Evolutionary conservation across 2,113 vertebrate species (phyloP).

Genomic region (Ranitomeya variabilis): DNA sequence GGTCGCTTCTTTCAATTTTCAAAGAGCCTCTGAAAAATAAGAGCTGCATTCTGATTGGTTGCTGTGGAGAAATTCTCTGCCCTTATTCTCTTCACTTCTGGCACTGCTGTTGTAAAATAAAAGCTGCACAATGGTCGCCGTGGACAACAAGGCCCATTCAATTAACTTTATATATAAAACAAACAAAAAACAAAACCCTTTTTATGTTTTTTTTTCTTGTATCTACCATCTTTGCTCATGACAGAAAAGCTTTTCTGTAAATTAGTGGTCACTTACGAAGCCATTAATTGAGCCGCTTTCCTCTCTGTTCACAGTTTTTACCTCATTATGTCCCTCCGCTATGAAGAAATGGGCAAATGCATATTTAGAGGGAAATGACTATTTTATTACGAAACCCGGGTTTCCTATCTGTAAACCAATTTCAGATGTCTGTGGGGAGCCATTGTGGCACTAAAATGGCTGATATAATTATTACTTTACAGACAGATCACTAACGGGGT

Average conservation of each 20-base stretch:
- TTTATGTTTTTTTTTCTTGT: neutral
- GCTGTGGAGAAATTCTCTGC: neutral
- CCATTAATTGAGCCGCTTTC: constrained; percentile 5
- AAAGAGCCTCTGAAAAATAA: neutral
- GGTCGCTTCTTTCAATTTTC: neutral
- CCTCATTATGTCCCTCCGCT: neutral
- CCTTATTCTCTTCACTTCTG: neutral
- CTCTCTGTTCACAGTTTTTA: neutral
- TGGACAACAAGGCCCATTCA: neutral
- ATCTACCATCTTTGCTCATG: neutral
- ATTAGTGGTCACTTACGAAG: neutral
- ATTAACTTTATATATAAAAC: neutral
- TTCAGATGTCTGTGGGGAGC: constrained; percentile 10
- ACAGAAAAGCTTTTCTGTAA: neutral
- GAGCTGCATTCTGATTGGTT: neutral
- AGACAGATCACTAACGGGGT: constrained; percentile 14
- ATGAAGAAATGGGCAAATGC: neutral
- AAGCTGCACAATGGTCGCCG: neutral
- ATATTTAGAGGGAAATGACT: constrained; percentile 16
- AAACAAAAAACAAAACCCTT: neutral
- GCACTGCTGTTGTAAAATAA: neutral
- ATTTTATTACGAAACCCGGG: constrained; percentile 11
- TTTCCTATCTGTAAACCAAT: constrained; percentile 21
- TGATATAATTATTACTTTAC: constrained; percentile 29
- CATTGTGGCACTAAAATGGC: constrained; percentile 13